Evolutionary conservation across 2,113 vertebrate species (phyloP).

Genomic region (Poeciliopsis retropinna): DNA sequence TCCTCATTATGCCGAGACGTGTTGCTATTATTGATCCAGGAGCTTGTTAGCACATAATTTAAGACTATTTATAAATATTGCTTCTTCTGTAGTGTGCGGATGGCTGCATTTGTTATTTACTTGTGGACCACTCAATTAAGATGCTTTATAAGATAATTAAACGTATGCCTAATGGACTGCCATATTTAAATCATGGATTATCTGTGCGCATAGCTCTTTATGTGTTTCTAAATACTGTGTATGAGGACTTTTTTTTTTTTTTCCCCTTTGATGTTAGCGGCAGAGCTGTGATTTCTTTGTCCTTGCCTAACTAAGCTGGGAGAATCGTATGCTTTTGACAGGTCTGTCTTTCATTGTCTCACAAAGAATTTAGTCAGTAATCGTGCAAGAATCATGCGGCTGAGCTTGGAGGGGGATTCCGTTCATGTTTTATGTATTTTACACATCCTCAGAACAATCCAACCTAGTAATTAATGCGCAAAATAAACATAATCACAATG

Average conservation of each 20-base stretch:
- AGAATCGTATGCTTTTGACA: conserved; percentile 19
- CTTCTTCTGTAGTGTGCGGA: conserved; percentile 11
- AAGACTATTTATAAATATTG: background rate
- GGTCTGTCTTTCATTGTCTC: conserved; percentile 8
- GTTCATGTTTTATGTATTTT: conserved; percentile 2
- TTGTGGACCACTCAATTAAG: background rate
- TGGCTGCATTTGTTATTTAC: background rate
- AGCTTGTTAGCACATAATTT: background rate
- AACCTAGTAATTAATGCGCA: background rate
- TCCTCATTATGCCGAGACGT: background rate
- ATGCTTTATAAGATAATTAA: background rate
- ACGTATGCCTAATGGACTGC: background rate
- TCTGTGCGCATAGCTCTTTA: background rate
- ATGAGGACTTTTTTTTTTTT: conserved; percentile 1
- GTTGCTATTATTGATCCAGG: background rate
- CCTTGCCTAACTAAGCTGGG: background rate
- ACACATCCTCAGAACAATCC: background rate
- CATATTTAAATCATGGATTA: conserved; percentile 2
- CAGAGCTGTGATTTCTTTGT: background rate
- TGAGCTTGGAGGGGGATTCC: background rate
- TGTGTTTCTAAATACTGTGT: background rate
- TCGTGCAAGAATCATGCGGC: background rate
- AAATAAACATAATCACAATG: background rate
- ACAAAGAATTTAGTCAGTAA: conserved; percentile 17
- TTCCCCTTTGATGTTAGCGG: background rate